Evolutionary conservation across 1,140 invertebrate species (phyloP), one percentile per base, ranked within the genome.

Genomic region (Oscheius sp.): DNA sequence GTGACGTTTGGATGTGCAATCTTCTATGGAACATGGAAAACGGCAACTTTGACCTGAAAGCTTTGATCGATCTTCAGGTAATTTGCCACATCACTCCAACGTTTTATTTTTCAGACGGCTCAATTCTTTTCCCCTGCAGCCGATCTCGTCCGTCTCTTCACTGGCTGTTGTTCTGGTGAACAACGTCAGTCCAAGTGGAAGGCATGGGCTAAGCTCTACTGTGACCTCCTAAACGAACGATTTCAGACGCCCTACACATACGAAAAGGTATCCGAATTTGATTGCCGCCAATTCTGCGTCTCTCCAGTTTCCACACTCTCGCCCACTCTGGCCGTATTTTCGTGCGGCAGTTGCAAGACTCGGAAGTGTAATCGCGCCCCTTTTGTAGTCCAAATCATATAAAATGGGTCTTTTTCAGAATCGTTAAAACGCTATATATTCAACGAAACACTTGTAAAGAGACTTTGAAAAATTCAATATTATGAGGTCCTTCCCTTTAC

Each of bases 1-100:
- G 61, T n/a, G 61, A 63, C 31, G 61, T 63, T 13, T 63, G 61
- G 61, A 63, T 63, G 36, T 63, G 61, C 31, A 63, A 63, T 26
- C 31, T 63, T 26, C 61, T 63, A 10, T 63, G 15, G 61, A 63
- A 63, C 7, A 15, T 26, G 49, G 28, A 26, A 13, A 63, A 63
- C 29, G 61, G 35, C 31, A 26, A 63, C 7, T 38, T 18, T n/a
- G 61, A 63, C 10, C 61, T 63, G 32, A 15, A 63, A 32, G 61
- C 61, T 1, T 26, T 63, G 32, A 63, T 63, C 13, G 61, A 63
- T 34, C 26, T 36, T 59, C 55, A 59, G 55, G 55, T 59, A 59
- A 63, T 26, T n/a, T n/a, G n/a, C n/a, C n/a, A n/a, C n/a, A n/a
- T n/a, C n/a, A n/a, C n/a, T n/a, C n/a, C 42, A 18, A 45, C 42